Conservation (phyloP, 2,113 vertebrate species). For the Coptodon bakossiorum region DNA sequence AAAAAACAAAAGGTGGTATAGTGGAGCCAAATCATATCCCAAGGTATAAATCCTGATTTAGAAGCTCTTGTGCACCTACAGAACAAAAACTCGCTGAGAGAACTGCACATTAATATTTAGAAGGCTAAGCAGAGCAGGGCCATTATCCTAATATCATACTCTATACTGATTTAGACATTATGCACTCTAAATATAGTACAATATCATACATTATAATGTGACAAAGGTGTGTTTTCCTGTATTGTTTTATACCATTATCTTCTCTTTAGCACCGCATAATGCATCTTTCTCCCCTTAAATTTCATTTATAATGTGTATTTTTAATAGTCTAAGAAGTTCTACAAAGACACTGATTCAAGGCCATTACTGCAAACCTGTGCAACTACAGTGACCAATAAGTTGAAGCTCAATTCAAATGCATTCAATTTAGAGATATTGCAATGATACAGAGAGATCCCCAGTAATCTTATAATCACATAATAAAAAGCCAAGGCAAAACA, state of each 20-base stretch:
- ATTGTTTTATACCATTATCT: background rate
- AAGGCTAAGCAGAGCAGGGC: background rate
- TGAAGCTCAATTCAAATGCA: background rate
- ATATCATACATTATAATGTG: background rate
- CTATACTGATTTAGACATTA: background rate
- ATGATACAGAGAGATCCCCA: background rate
- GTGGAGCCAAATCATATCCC: slow-evolving; percentile 76
- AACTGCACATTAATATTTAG: background rate
- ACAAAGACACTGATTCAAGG: background rate
- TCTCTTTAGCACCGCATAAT: background rate
- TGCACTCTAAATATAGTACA: background rate
- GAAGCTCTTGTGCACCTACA: background rate
- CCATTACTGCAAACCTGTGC: background rate
- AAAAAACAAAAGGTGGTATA: slow-evolving; percentile 68
- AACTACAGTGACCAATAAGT: background rate
- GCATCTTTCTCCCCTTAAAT: background rate
- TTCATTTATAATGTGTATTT: background rate
- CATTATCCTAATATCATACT: background rate
- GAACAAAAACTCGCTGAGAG: background rate
- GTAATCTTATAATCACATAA: background rate
- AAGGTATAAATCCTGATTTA: slow-evolving; percentile 69
- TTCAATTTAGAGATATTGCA: background rate
- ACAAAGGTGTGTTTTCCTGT: background rate
- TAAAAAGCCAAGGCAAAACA: background rate
- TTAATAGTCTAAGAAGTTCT: background rate